phyloP scores from a whole-genome alignment of 2,113 vertebrate genomes.

The Tonatia bakeri region DNA sequence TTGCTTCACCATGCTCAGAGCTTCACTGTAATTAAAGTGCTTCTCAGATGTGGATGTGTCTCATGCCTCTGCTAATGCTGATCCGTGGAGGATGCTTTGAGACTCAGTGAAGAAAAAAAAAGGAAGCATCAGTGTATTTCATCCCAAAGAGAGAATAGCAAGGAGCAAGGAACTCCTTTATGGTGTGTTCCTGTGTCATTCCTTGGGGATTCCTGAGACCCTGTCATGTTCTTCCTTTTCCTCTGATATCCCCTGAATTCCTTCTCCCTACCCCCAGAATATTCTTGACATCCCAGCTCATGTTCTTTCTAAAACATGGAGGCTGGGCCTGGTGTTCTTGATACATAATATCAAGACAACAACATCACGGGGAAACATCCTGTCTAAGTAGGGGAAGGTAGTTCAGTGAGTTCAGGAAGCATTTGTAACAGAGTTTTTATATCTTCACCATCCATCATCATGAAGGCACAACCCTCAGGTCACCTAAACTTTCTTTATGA shows the following conservation, averaged over 20 bases:
- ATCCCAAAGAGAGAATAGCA: not conserved
- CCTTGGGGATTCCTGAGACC: not conserved
- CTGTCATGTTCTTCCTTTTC: not conserved
- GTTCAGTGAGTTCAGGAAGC: not conserved
- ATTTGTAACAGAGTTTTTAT: not conserved
- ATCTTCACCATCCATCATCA: not conserved
- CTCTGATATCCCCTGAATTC: not conserved
- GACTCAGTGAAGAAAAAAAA: not conserved
- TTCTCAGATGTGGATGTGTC: not conserved
- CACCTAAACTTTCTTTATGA: not conserved
- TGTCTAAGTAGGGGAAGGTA: not conserved
- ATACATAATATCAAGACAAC: not conserved
- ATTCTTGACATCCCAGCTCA: not conserved
- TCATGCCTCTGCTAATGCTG: not conserved
- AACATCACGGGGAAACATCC: not conserved
- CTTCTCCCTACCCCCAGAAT: not conserved
- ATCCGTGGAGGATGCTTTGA: not conserved
- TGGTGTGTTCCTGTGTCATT: not conserved
- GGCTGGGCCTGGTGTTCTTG: not conserved
- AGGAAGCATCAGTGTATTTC: not conserved
- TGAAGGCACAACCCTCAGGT: not conserved
- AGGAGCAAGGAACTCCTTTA: not conserved
- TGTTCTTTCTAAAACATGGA: not conserved
- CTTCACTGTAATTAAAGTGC: constrained; percentile 50
- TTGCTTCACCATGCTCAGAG: not conserved